These are phyloP conservation scores for Scrobipalpa costella DNA, from an alignment of 2,888 invertebrate genomes.

Conservation along the genomic window DNA sequence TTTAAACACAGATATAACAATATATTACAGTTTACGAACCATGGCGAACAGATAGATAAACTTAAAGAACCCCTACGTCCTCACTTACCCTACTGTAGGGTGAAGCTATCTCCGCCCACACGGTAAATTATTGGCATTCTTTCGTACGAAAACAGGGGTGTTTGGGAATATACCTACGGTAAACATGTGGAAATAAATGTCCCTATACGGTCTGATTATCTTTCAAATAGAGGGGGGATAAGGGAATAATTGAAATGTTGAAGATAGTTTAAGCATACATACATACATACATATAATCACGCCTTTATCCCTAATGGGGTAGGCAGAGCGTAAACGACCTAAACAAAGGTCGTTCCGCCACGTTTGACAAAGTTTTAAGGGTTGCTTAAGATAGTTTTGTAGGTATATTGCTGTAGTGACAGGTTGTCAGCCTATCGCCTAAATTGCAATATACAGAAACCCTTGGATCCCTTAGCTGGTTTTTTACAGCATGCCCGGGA, in stretches of 20 bases:
- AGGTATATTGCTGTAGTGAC: too few relatives aligned
- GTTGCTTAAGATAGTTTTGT: too few relatives aligned
- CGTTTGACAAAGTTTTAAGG: too few relatives aligned
- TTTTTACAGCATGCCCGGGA: too few relatives aligned
- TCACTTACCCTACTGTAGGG: conserved; percentile 5
- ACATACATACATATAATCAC: too few relatives aligned
- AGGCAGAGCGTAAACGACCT: too few relatives aligned
- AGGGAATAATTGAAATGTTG: conserved; percentile 1
- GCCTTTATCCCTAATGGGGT: too few relatives aligned
- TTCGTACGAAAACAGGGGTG: conserved; percentile 8
- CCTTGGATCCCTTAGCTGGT: too few relatives aligned
- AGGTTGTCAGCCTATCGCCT: too few relatives aligned
- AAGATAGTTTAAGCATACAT: neutral
- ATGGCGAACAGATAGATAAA: conserved; percentile 61
- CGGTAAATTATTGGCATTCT: conserved; percentile 20
- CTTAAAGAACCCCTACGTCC: conserved; percentile 31
- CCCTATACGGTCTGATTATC: conserved; percentile 8
- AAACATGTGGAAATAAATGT: conserved; percentile 3
- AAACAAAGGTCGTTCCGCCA: too few relatives aligned
- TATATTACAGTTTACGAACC: conserved; percentile 65
- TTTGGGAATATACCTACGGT: conserved; percentile 4
- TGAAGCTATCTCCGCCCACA: conserved; percentile 9
- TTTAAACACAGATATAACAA: conserved; percentile 30
- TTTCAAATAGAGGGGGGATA: neutral
- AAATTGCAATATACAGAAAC: too few relatives aligned